These are phyloP conservation scores for Cryptotis parvus DNA, from an alignment of 2,113 vertebrate genomes.

Conservation along the genomic window DNA sequence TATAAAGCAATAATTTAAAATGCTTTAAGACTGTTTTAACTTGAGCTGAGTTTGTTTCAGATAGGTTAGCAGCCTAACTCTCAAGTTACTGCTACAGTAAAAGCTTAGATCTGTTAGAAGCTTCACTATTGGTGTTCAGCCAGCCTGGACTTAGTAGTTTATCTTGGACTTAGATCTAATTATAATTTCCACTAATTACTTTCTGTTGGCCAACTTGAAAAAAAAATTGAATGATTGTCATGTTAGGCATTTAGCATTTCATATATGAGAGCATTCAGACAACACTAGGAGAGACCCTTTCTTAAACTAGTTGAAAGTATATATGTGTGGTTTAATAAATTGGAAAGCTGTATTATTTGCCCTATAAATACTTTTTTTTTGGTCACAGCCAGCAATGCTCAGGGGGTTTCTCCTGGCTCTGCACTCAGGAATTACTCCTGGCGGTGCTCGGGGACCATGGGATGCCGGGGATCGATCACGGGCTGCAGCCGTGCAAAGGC, in stretches of 20 bases:
- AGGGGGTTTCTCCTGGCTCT: too few species aligned
- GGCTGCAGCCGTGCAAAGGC: too few species aligned
- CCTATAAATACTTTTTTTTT: too few species aligned
- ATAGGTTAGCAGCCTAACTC: neutral
- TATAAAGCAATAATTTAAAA: slow-evolving; percentile 20
- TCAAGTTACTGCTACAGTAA: neutral
- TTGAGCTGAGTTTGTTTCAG: neutral
- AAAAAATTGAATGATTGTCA: neutral
- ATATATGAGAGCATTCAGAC: neutral
- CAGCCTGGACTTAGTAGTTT: neutral
- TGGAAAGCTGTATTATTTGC: neutral
- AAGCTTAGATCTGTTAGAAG: neutral
- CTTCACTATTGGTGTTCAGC: neutral
- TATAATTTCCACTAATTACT: neutral
- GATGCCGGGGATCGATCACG: too few species aligned
- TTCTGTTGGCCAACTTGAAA: neutral
- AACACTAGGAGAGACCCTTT: too few species aligned
- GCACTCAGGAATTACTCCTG: too few species aligned
- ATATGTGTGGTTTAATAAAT: slow-evolving; percentile 15
- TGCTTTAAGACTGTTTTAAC: neutral
- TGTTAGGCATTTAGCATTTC: neutral
- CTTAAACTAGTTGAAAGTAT: too few species aligned
- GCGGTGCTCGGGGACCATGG: too few species aligned
- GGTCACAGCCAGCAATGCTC: too few species aligned
- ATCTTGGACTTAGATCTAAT: neutral